Evolutionary conservation across 1,140 invertebrate genomes (phyloP).

Genomic region (Bombus superbus): DNA sequence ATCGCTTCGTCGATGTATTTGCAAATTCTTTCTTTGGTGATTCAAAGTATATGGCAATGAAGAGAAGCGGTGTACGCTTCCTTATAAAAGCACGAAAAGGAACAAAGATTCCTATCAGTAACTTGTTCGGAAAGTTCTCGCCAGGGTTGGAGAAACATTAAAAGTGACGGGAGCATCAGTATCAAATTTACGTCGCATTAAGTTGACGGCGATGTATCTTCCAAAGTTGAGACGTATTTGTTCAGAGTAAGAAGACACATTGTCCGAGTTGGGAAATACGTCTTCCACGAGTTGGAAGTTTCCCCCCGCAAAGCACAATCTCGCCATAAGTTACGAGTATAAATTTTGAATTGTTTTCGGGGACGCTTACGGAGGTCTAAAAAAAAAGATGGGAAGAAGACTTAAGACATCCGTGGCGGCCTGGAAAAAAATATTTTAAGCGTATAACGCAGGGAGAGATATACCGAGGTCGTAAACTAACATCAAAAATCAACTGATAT

Average conservation of each 20-base stretch:
- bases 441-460: not conserved
- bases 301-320: constrained; percentile 25
- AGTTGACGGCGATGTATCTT: constrained; percentile 35
- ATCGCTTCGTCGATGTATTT: not conserved
- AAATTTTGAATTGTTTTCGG: constrained; percentile 42
- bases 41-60: too few species aligned
- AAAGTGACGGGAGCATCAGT: constrained; percentile 34
- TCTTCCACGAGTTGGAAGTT: constrained; percentile 29
- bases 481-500: not conserved
- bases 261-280: constrained; percentile 46
- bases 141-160: constrained; percentile 4
- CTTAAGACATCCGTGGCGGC: not conserved
- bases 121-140: not conserved
- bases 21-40: not conserved
- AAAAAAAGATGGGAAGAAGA: not conserved
- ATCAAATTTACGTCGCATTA: constrained; percentile 46
- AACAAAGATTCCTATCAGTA: not conserved
- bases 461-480: not conserved
- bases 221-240: constrained; percentile 42
- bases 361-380: not conserved
- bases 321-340: constrained; percentile 30
- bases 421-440: not conserved
- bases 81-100: not conserved
- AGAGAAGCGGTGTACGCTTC: not conserved
- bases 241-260: constrained; percentile 41